Base-by-base conservation (phyloP, 2,888 invertebrate species). In the Neoitamus cyanurus region DNA sequence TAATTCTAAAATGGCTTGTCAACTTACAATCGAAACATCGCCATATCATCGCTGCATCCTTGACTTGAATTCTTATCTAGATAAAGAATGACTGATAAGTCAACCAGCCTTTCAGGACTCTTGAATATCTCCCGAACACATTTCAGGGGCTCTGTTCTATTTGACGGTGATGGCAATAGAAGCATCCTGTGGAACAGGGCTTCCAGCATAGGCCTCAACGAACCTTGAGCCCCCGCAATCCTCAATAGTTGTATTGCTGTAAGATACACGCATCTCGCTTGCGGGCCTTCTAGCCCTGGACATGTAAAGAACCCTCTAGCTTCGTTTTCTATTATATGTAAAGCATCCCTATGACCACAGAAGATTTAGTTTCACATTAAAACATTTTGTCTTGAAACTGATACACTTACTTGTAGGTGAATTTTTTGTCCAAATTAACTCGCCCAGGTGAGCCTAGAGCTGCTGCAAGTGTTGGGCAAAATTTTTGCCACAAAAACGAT, bases 151-250 rank as follows among this genome's bases (percentile, higher is more conserved):
- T 98, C 98, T 7, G 96, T 93, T 68, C 98, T 93, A 89, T 97
- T 97, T 68, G 95, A 93, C 0, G 96, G 95, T 0, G 97, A 96
- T 15, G 98, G 97, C 90, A 98, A 95, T 0, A 98, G 92, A 3
- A 98, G 92, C 95, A 98, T 97, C 84, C 98, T 93, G 90, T 98
- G 98, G 89, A 98, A 98, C 1, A 98, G 92, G 0, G 98, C 97
- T 90, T 98, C 98, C 70, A 98, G 91, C 68, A 98, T 98, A 7
- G 98, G 97, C 13, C 98, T 93, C 73, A 98, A 91, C n/a, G 95
- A 95, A 0, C 96, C 94, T 30, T 97, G 96, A 46, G 96, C 95
- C 0, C 98, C 98, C 0, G 98, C 97, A 48, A 98, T 92, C 13
- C 97, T 94, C 0, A 98, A 95, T 84, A 98, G 92, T 89, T 98